Conservation (phyloP, 2,888 invertebrate species). For the Heteropelma amictum region DNA sequence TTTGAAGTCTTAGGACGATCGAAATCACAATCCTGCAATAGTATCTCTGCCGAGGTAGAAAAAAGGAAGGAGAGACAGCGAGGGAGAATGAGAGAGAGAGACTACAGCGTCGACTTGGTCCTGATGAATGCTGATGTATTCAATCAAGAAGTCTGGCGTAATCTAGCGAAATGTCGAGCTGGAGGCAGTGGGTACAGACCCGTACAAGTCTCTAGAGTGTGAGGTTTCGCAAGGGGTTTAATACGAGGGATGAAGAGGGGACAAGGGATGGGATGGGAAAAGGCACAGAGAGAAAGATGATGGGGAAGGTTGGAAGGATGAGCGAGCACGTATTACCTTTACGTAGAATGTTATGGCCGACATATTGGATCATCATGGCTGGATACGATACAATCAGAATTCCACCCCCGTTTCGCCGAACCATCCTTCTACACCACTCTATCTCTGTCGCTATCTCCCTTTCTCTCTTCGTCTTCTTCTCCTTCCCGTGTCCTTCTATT, state of each 20-base stretch:
- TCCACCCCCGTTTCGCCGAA: constrained; percentile 61
- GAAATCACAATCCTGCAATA: constrained; percentile 37
- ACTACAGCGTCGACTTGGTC: constrained; percentile 50
- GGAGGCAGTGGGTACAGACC: constrained; percentile 1
- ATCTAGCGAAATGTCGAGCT: constrained; percentile 68
- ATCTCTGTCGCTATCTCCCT: not conserved
- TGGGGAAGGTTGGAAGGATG: constrained; percentile 45
- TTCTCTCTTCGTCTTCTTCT: constrained; percentile 46
- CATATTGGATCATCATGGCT: constrained; percentile 72
- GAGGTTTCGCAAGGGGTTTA: constrained; percentile 20
- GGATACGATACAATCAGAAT: constrained; percentile 73
- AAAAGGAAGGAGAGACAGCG: not conserved
- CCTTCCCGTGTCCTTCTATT: no score
- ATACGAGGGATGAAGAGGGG: constrained; percentile 7
- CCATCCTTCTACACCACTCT: constrained; percentile 29
- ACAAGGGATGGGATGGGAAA: not conserved
- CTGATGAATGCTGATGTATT: constrained; percentile 70
- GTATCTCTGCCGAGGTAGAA: not conserved
- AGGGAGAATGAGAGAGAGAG: not conserved
- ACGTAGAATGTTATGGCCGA: constrained; percentile 65
- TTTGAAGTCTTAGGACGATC: constrained; percentile 22
- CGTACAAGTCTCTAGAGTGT: no score
- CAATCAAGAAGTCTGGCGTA: constrained; percentile 68
- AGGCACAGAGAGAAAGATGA: constrained; percentile 20
- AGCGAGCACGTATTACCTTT: constrained; percentile 61